A percentile compares a stretch with the other conserved stretches of the same genome.
These are phyloP conservation scores for Dichetophora obliterata DNA, from an alignment of 2,888 invertebrate genomes.

Conservation along the genomic window DNA sequence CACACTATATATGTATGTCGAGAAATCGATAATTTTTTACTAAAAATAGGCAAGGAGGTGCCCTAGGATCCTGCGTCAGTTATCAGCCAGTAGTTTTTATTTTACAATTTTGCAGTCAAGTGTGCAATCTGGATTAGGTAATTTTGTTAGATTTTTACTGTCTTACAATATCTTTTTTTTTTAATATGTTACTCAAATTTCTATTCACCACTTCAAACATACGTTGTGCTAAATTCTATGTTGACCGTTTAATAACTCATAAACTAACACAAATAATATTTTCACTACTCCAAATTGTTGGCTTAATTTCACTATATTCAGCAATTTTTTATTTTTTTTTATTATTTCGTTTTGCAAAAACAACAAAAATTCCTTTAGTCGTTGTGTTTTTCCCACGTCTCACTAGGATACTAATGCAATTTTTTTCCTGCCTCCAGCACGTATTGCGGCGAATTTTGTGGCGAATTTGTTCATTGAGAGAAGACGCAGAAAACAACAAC, in stretches of 20 bases:
- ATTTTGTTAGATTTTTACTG: neutral
- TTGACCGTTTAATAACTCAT: neutral
- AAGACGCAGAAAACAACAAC: slow-evolving; percentile 6
- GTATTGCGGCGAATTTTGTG: slow-evolving; percentile 25
- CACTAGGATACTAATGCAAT: slow-evolving; percentile 42
- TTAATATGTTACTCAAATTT: neutral
- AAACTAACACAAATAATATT: neutral
- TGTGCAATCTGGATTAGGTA: neutral
- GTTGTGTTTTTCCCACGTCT: slow-evolving; percentile 40
- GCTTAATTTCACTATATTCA: neutral
- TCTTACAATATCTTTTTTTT: neutral
- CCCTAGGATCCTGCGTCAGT: slow-evolving; percentile 6
- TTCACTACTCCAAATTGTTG: neutral
- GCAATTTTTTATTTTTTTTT: neutral
- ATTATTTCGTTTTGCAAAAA: slow-evolving; percentile 4
- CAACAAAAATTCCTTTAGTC: slow-evolving; percentile 13
- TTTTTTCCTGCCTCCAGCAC: slow-evolving; percentile 7
- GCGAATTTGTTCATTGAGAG: slow-evolving; percentile 32
- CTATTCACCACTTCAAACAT: neutral
- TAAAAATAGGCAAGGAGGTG: slow-evolving; percentile 37
- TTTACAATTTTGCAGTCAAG: slow-evolving; percentile 1
- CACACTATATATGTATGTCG: neutral
- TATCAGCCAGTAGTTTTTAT: neutral
- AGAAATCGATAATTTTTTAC: slow-evolving; percentile 40
- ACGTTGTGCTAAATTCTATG: neutral